These are phyloP conservation scores for Nematolebias whitei DNA, from an alignment of 2,113 vertebrate genomes.

Conservation along the genomic window DNA sequence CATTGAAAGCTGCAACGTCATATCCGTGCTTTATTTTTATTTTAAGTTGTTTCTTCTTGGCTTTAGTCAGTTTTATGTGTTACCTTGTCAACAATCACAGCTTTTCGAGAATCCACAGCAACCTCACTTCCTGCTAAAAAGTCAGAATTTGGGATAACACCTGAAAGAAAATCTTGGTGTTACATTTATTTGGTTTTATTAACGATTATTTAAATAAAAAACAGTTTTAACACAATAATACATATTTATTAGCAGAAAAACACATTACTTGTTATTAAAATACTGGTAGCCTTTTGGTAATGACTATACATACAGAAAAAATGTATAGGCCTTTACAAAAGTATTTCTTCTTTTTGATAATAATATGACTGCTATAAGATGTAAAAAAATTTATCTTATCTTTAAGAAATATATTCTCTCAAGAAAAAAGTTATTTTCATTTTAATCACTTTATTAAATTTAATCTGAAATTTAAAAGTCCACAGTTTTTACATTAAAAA, in stretches of 20 bases:
- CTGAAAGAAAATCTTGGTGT: constrained; percentile 58
- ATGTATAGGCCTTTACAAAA: too few species aligned
- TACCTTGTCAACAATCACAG: constrained; percentile 87
- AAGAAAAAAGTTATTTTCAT: too few species aligned
- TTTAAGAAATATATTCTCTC: too few species aligned
- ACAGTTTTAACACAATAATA: neutral
- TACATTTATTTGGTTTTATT: neutral
- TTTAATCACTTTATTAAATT: too few species aligned
- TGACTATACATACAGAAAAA: neutral
- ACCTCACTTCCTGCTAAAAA: constrained; percentile 82
- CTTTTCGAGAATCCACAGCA: constrained; percentile 70
- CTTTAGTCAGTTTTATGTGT: neutral
- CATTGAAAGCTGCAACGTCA: neutral
- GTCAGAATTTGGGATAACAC: constrained; percentile 79
- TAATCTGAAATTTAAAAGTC: too few species aligned
- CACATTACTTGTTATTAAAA: neutral
- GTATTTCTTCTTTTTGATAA: neutral
- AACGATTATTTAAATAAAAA: neutral
- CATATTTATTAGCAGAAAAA: neutral
- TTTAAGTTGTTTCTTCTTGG: too few species aligned
- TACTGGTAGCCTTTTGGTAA: neutral
- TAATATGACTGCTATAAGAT: too few species aligned
- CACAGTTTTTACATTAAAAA: too few species aligned
- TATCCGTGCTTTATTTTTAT: neutral
- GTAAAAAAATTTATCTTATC: too few species aligned